Evolutionary conservation across 2,797 vertebrate genomes (phyloP).

Genomic region (Ctenosaura bakeri): DNA sequence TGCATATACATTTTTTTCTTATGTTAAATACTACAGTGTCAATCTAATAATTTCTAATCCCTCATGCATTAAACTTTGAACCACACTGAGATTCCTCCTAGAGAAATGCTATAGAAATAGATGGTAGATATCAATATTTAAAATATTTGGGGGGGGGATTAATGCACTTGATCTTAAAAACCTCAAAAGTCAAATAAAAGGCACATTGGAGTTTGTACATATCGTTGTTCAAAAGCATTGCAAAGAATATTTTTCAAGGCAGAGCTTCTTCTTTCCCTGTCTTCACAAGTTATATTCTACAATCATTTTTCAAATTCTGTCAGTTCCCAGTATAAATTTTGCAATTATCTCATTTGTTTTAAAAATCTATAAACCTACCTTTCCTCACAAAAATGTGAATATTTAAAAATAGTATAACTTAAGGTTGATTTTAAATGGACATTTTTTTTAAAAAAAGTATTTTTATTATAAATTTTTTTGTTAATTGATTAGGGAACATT

Average conservation of each 20-base stretch:
- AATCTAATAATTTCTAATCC: slow-evolving; percentile 9
- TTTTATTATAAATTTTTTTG: background rate
- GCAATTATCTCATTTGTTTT: background rate
- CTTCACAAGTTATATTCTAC: background rate
- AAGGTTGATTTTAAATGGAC: background rate
- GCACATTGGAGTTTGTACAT: background rate
- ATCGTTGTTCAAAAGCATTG: background rate
- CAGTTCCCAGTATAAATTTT: background rate
- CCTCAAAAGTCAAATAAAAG: slow-evolving; percentile 24
- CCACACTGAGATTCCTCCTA: background rate
- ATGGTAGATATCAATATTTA: background rate
- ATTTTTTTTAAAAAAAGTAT: background rate
- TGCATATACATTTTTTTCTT: background rate
- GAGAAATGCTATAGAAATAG: slow-evolving; percentile 6
- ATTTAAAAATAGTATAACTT: background rate
- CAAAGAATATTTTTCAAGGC: background rate
- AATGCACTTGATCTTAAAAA: background rate
- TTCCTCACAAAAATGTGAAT: background rate
- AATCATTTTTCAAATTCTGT: background rate
- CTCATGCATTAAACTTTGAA: slow-evolving; percentile 1
- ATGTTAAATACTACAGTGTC: background rate
- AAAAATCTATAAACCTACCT: background rate
- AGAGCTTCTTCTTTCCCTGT: background rate
- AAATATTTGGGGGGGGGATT: no score
- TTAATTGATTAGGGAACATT: background rate